Conservation (phyloP, 2,797 vertebrate species). For the Sparidentex hasta region DNA sequence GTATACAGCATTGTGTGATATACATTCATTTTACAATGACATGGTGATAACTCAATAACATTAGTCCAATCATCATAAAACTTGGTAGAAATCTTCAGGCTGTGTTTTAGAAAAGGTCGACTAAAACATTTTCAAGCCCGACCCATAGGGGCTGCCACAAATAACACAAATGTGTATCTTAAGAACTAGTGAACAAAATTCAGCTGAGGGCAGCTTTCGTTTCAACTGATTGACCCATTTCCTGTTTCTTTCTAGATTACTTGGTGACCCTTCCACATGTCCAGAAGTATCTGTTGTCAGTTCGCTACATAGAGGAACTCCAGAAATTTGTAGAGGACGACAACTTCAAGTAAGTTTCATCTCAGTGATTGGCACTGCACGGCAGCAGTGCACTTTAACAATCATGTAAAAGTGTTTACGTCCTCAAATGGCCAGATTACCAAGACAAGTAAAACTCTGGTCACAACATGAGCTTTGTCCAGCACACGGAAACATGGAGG, state of each 20-base stretch:
- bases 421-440: constrained; percentile 1
- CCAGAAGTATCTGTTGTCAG: constrained; percentile 96
- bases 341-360: constrained; percentile 93
- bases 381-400: not conserved
- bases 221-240: not conserved
- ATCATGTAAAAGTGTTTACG: not conserved
- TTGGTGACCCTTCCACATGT: constrained; percentile 92
- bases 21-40: no score
- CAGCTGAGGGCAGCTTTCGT: no score
- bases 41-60: no score
- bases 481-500: constrained; percentile 18
- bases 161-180: no score
- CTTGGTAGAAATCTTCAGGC: no score
- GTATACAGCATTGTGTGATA: no score
- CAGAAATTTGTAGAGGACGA: constrained; percentile 98
- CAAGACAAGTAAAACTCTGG: not conserved
- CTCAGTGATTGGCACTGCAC: not conserved
- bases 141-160: no score
- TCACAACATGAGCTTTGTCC: constrained; percentile 7
- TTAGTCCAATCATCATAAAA: no score
- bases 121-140: no score
- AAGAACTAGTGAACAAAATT: no score
- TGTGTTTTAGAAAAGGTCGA: no score
- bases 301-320: constrained; percentile 96
- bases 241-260: constrained; percentile 83